A percentile compares a stretch with the other conserved stretches of the same genome.
These are phyloP conservation scores for Thyatira batis DNA, from an alignment of 2,888 invertebrate species.

Conservation along the genomic window DNA sequence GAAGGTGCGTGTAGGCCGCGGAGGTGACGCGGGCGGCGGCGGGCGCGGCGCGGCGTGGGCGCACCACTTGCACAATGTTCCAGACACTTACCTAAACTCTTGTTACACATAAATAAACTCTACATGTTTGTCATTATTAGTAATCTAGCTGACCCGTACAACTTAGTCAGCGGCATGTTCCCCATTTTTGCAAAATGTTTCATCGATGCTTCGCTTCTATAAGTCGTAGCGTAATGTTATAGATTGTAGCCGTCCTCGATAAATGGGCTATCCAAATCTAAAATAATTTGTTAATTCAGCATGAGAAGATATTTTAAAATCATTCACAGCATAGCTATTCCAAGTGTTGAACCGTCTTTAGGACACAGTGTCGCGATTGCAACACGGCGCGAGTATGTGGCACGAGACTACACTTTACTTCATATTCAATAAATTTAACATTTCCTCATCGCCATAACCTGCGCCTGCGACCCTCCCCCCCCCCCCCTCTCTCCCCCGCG, in stretches of 20 bases:
- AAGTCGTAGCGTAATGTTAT: too few species aligned
- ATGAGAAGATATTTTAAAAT: too few species aligned
- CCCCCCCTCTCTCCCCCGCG: neutral
- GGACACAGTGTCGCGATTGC: too few species aligned
- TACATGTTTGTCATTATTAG: too few species aligned
- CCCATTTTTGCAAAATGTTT: too few species aligned
- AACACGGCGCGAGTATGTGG: neutral
- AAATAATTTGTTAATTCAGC: too few species aligned
- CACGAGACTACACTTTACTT: neutral
- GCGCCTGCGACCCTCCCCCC: neutral
- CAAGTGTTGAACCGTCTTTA: neutral
- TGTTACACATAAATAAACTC: too few species aligned
- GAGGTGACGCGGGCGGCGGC: neutral
- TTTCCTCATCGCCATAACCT: slow-evolving; percentile 17
- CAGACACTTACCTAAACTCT: neutral
- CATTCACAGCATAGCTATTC: neutral
- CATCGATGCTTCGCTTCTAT: too few species aligned
- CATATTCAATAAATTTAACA: slow-evolving; percentile 20
- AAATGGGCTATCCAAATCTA: too few species aligned
- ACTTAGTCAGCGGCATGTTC: too few species aligned
- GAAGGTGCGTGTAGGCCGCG: neutral
- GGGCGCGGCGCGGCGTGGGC: neutral
- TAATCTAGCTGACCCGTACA: too few species aligned
- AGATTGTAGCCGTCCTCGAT: too few species aligned
- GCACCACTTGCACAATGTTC: neutral